Evolutionary conservation across 2,113 vertebrate genomes (phyloP).

Genomic region (Pseudopipra pipra): DNA sequence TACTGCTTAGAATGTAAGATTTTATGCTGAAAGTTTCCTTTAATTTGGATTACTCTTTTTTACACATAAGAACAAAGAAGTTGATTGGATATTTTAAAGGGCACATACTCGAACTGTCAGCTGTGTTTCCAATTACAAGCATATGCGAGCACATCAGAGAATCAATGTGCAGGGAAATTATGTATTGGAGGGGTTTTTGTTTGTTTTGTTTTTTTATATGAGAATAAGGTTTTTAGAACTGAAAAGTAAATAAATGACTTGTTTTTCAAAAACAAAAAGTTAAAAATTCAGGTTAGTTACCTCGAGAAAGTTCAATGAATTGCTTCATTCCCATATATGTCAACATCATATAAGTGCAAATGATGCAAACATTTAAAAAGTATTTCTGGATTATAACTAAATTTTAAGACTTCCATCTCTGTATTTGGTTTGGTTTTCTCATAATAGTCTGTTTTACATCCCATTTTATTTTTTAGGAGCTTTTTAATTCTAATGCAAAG

Average conservation of each 20-base stretch:
- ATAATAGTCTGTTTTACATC: neutral
- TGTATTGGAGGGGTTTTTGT: neutral
- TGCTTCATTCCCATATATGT: neutral
- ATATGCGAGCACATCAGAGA: neutral
- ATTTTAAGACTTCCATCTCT: neutral
- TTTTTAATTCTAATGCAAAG: neutral
- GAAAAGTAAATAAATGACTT: neutral
- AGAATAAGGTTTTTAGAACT: neutral
- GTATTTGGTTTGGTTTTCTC: neutral
- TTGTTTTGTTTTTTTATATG: neutral
- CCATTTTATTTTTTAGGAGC: neutral
- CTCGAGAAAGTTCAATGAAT: neutral
- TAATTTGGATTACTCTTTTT: neutral
- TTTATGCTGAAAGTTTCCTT: neutral
- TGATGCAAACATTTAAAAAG: neutral
- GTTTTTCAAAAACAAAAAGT: neutral
- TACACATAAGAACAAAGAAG: neutral
- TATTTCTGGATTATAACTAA: neutral
- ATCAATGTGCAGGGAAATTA: neutral
- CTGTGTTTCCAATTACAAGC: conserved; percentile 36
- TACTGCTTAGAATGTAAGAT: neutral
- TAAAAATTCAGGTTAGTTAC: neutral
- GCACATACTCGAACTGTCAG: conserved; percentile 15
- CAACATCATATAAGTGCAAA: neutral
- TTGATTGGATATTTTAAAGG: neutral